Percentiles rank a stretch among this genome's conserved stretches.
Evolutionary conservation across 2,113 vertebrate genomes (phyloP).

Genomic region (Psittacus erithacus): DNA sequence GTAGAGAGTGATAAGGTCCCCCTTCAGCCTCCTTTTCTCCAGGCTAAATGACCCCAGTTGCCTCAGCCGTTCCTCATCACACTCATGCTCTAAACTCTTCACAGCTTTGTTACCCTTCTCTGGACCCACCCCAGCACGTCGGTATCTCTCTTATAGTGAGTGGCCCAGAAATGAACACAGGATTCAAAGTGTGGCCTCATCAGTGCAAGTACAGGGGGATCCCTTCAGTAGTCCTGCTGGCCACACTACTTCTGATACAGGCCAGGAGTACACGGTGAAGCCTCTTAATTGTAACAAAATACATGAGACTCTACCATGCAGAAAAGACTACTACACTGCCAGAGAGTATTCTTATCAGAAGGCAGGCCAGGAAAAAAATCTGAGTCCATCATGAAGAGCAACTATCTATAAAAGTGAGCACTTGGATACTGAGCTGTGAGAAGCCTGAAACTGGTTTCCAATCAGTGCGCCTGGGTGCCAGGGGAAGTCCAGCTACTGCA

Average conservation of each 20-base stretch:
- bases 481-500: neutral
- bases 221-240: neutral
- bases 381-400: neutral
- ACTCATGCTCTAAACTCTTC: neutral
- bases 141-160: neutral
- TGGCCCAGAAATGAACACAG: neutral
- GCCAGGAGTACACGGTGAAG: neutral
- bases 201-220: too few species aligned
- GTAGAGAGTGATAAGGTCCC: rapidly evolving
- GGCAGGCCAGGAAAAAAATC: neutral
- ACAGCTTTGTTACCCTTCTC: neutral
- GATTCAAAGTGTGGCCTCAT: rapidly evolving
- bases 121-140: neutral
- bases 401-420: neutral
- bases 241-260: neutral
- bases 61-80: neutral
- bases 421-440: neutral
- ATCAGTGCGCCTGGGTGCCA: rapidly evolving
- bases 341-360: neutral
- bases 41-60: neutral
- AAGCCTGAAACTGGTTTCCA: neutral
- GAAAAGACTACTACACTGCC: neutral
- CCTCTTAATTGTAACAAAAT: neutral
- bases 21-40: neutral
- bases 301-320: neutral